These are phyloP conservation scores for Fistularia commersonii DNA, from an alignment of 2,797 vertebrate species.

Conservation along the genomic window DNA sequence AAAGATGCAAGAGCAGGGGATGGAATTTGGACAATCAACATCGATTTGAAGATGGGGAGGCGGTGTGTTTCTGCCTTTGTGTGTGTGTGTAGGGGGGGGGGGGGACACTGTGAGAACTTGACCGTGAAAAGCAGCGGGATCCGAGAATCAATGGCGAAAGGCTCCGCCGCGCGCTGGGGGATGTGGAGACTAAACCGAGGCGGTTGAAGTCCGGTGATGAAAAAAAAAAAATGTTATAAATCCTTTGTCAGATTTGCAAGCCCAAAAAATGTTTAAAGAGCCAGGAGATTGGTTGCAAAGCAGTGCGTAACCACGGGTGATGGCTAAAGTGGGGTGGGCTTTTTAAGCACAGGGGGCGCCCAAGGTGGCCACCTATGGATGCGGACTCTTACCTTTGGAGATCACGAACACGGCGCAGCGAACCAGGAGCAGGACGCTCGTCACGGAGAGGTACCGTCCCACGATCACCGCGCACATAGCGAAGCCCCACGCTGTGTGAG, in stretches of 20 bases:
- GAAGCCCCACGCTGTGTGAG: slow-evolving; percentile 45
- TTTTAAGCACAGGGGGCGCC: neutral
- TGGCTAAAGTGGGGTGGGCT: slow-evolving; percentile 15
- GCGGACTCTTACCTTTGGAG: slow-evolving; percentile 65
- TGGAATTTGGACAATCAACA: slow-evolving; percentile 2
- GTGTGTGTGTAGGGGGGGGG: neutral
- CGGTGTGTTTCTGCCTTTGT: no score
- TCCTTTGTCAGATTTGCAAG: neutral
- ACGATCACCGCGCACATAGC: slow-evolving; percentile 60
- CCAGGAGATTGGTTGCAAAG: slow-evolving; percentile 4
- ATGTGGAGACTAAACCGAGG: slow-evolving; percentile 10
- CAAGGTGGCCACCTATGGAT: slow-evolving; percentile 12
- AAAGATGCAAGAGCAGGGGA: slow-evolving; percentile 5
- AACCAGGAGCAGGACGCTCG: slow-evolving; percentile 56
- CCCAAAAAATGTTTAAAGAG: no score
- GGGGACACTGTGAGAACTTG: slow-evolving; percentile 30
- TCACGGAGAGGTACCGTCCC: slow-evolving; percentile 53
- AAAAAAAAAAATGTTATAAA: neutral
- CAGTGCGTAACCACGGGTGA: slow-evolving; percentile 39
- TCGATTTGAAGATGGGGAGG: slow-evolving; percentile 14
- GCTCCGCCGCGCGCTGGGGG: slow-evolving; percentile 19
- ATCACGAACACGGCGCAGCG: slow-evolving; percentile 37
- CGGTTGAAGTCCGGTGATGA: slow-evolving; percentile 17
- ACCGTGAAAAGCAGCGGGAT: slow-evolving; percentile 7
- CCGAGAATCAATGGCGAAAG: slow-evolving; percentile 20